Evolutionary conservation across 2,797 vertebrate genomes (phyloP).

Genomic region (Myiotriccus ornatus): DNA sequence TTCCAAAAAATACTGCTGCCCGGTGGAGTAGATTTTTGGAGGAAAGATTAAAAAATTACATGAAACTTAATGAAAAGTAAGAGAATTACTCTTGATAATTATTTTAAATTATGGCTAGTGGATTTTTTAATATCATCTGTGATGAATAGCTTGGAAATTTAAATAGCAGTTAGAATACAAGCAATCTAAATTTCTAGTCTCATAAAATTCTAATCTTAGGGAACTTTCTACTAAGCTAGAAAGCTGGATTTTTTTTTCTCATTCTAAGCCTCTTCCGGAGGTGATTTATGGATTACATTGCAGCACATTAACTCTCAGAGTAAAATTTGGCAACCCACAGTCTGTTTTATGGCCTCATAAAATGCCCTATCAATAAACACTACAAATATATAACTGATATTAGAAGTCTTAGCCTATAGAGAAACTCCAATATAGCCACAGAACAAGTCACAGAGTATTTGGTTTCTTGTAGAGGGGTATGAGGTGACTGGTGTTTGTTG

Average conservation of each 20-base stretch:
- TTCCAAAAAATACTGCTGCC: background rate
- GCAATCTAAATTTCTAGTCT: background rate
- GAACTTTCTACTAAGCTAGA: background rate
- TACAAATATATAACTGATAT: background rate
- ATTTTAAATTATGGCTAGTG: background rate
- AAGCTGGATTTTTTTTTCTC: background rate
- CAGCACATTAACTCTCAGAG: background rate
- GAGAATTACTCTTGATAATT: background rate
- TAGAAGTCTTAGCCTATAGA: background rate
- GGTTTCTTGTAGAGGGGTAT: background rate
- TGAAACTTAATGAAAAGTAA: background rate
- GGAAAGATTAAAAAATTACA: background rate
- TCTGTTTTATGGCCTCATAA: constrained; percentile 4
- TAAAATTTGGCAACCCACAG: background rate
- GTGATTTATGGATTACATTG: background rate
- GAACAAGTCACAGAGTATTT: background rate
- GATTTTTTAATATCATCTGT: background rate
- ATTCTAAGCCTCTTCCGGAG: background rate
- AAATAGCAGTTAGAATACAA: background rate
- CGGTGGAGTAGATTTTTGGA: background rate
- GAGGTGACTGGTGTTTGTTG: accelerated
- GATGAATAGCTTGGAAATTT: background rate
- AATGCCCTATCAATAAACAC: background rate
- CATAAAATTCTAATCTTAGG: background rate
- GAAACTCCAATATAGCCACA: background rate